Evolutionary conservation across 1,140 invertebrate genomes (phyloP).

Genomic region (Eubasilissa regina): DNA sequence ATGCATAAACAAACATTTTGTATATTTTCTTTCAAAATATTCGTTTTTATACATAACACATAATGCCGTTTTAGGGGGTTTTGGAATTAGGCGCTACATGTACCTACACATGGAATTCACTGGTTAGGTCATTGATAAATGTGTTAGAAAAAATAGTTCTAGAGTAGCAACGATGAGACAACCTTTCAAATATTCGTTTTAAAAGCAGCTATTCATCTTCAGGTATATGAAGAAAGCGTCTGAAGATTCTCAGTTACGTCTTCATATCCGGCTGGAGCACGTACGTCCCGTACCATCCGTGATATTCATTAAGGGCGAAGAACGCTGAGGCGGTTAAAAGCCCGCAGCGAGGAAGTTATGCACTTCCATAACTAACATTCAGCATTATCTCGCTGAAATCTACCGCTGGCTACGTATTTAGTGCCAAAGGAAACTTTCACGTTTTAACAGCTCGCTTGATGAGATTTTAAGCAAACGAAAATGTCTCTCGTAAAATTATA

Average conservation of each 20-base stretch:
- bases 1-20: no score
- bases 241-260: conserved; percentile 14
- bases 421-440: conserved; percentile 6
- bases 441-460: neutral
- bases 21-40: no score
- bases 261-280: neutral
- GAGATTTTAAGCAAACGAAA: neutral
- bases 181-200: no score
- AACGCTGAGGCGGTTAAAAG: conserved; percentile 51
- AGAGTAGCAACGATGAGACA: no score
- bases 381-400: conserved; percentile 45
- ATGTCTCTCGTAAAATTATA: no score
- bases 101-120: no score
- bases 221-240: conserved; percentile 9
- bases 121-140: no score
- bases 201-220: no score
- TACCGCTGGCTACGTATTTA: conserved; percentile 7
- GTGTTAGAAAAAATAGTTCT: no score
- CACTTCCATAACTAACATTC: conserved; percentile 55
- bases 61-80: no score
- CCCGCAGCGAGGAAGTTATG: conserved; percentile 47
- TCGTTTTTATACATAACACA: no score
- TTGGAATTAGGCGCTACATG: no score
- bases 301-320: conserved; percentile 51
- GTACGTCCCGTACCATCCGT: neutral